phyloP scores from a whole-genome alignment of 2,888 invertebrate genomes.

The Parapristionchus giblindavisi region DNA sequence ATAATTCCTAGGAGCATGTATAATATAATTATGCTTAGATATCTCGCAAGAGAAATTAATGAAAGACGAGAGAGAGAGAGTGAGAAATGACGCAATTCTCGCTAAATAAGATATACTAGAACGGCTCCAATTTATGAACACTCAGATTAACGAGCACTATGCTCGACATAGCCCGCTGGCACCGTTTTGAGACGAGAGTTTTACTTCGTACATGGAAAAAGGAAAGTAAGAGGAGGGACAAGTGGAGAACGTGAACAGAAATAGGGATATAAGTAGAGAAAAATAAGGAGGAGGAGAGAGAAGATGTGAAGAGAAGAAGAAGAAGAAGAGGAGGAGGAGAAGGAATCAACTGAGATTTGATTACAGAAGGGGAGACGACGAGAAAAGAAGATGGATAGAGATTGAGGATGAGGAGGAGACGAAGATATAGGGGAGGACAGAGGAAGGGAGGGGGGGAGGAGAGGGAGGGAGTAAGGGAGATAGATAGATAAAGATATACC shows the following conservation, averaged over 20 bases:
- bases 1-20: too few species aligned
- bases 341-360: background rate
- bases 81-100: background rate
- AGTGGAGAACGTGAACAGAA: background rate
- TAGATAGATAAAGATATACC: constrained; percentile 12
- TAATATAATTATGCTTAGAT: too few species aligned
- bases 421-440: background rate
- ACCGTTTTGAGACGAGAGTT: background rate
- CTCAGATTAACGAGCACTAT: too few species aligned
- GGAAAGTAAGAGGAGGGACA: background rate
- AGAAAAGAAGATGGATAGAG: background rate
- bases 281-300: background rate
- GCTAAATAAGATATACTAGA: background rate
- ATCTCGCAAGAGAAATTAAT: too few species aligned
- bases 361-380: constrained; percentile 19
- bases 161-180: too few species aligned
- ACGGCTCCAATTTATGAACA: too few species aligned
- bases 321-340: constrained; percentile 19
- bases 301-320: constrained; percentile 15
- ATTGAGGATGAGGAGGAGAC: too few species aligned
- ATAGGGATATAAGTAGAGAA: constrained; percentile 9
- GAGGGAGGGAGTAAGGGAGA: background rate
- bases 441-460: background rate
- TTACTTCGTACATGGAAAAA: background rate
- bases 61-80: background rate